phyloP scores from a whole-genome alignment of 2,888 invertebrate species.

The Cheilosia vulpina region DNA sequence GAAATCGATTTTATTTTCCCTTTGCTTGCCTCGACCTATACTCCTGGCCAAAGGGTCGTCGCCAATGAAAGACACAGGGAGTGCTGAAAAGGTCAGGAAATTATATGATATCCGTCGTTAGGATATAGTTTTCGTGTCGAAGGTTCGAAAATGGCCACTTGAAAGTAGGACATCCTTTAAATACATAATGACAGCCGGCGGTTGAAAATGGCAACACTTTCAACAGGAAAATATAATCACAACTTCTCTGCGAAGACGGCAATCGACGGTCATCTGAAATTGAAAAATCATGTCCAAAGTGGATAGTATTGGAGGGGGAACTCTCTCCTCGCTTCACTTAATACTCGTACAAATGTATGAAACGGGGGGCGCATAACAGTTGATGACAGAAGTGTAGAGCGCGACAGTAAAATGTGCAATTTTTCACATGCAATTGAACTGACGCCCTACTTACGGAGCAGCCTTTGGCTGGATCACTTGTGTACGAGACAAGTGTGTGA shows the following conservation, averaged over 20 bases:
- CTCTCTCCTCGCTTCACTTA: constrained; percentile 18
- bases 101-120: constrained; percentile 54
- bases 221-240: background rate
- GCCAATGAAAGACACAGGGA: background rate
- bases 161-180: constrained; percentile 51
- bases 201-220: constrained; percentile 35
- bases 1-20: constrained; percentile 59
- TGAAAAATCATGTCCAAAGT: constrained; percentile 52
- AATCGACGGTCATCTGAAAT: constrained; percentile 26
- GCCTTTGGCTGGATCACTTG: constrained; percentile 1
- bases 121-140: constrained; percentile 34
- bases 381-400: constrained; percentile 9
- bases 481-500: background rate
- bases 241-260: background rate
- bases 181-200: constrained; percentile 28
- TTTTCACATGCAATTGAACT: constrained; percentile 51
- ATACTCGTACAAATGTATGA: background rate
- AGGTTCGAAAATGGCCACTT: constrained; percentile 40
- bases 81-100: constrained; percentile 58
- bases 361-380: constrained; percentile 26
- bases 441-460: constrained; percentile 27
- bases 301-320: background rate
- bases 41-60: background rate
- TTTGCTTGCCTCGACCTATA: background rate
- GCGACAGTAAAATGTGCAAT: constrained; percentile 39